Base-by-base conservation (phyloP, 2,113 vertebrate species). In the Notothenia rossii region DNA sequence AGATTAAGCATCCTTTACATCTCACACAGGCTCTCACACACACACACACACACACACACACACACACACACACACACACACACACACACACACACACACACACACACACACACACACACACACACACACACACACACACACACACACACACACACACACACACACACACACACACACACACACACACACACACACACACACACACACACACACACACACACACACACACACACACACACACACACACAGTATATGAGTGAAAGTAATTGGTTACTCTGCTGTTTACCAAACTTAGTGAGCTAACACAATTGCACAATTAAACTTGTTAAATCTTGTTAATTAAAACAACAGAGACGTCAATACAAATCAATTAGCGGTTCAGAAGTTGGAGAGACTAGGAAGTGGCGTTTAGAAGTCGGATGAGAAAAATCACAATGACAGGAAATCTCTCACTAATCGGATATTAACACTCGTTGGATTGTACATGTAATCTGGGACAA, bases 301-400 rank as follows among this genome's bases (percentile, higher is more conserved):
- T 84, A 83, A 88, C 68, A 70, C 83, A 82, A 90, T 85, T 78
- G 36, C 77, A 77, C 85, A 86, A 87, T 86, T 92, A 72, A 90
- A 90, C 70, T 85, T 78, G 82, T 79, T 90, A 77, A 93, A 89
- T 90, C 80, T 86, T 46, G 81, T 79, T 89, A 88, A 93, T 93
- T 91, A 81, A 88, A 90, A 90, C 83, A 88, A 82, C 77, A 92
- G 80, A 86, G 68, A 25, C 51, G 75, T 89, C 90, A 79, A 86
- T 80, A 79, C 69, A 51, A 75, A 88, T 93, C 82, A 74, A 84
- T 82, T 59, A 13, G 61, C 63, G 7, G 20, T 74, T 61, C 43
- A 85, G 82, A 70, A 69, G 89, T 75, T 79, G 62, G 22, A 46
- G 75, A 72, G 63, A n/a, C n/a, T n/a, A 4, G 59, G 71, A 84